Evolutionary conservation across 1,140 invertebrate species (phyloP), one percentile per base, ranked within the genome.

Genomic region (Catajapyx aquilonaris): DNA sequence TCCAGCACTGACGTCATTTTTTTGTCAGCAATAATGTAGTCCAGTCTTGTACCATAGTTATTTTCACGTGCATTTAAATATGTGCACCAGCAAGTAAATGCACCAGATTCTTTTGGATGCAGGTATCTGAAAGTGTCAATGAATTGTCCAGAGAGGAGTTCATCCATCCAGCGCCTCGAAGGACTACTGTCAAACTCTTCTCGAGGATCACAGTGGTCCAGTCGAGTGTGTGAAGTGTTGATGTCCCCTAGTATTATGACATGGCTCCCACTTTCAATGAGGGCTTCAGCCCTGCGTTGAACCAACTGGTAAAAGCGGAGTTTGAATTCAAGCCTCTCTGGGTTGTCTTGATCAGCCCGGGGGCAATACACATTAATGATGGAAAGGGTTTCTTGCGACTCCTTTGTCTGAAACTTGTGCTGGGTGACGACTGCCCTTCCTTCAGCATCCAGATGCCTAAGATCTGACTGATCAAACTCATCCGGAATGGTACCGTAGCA

Each of bases 311-410:
- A 63, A 48, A 69, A 70, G 10, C 49, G 43, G n/a, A 64, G 42
- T 46, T 70, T 68, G 43, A 55, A 68, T 2, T 44, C 20, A 20
- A 52, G 43, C 31, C 62, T 44, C 34, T 66, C 65, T 15, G 54
- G 50, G 30, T 54, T 54, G 2, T 63, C 61, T 20, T 54, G 48
- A 38, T 62, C 60, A 19, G 55, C 56, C 35, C 62, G 41, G 4
- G 67, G 67, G 44, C 65, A 67, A 45, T 69, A 69, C 7, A 69
- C 56, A 46, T 69, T 69, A 38, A 69, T 60, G 4, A 69, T 41
- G 5, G 52, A 51, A 33, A 68, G 37, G n/a, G 46, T 41, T 32
- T 38, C 38, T 3, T 46, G 37, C 32, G 44, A 37, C 20, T 52
- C 50, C 30, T 41, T 31, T 5, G 43, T n/a, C 51, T 52, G 17